These are phyloP conservation scores for Lipophrys pholis DNA, from an alignment of 2,113 vertebrate species.

Conservation along the genomic window DNA sequence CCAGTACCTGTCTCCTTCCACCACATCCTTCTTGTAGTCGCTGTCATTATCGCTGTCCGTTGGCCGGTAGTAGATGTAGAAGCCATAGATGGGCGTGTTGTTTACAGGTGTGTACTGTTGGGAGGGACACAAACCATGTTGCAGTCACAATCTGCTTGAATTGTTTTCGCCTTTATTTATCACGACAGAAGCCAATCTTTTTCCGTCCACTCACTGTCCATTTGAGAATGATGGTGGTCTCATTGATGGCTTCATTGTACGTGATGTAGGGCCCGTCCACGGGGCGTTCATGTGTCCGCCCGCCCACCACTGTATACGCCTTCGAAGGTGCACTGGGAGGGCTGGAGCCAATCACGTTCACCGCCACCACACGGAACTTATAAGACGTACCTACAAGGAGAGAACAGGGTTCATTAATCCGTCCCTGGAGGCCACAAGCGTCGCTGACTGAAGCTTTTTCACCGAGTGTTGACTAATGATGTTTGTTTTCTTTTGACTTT, in stretches of 20 bases:
- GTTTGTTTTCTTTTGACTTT: conserved; percentile 52
- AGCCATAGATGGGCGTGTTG: conserved; percentile 98
- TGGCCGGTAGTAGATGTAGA: conserved; percentile 98
- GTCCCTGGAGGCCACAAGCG: neutral
- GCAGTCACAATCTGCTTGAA: neutral
- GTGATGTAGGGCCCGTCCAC: conserved; percentile 97
- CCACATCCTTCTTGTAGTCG: conserved; percentile 97
- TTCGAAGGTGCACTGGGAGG: conserved; percentile 92
- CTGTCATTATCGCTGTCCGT: conserved; percentile 99
- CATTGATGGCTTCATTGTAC: conserved; percentile 96
- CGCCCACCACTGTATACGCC: conserved; percentile 91
- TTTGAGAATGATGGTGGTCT: conserved; percentile 97
- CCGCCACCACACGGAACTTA: conserved; percentile 94
- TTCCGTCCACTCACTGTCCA: conserved; percentile 89
- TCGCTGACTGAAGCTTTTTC: neutral
- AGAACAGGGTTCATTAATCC: neutral
- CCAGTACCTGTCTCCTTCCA: conserved; percentile 96
- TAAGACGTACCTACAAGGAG: conserved; percentile 89
- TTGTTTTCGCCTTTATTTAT: neutral
- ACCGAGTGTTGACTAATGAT: conserved; percentile 45
- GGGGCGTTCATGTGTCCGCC: conserved; percentile 88
- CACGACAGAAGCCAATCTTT: neutral
- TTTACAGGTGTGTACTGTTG: conserved; percentile 92
- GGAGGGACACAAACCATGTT: conserved; percentile 30
- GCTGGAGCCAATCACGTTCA: conserved; percentile 95